Base-by-base conservation (phyloP, 2,888 invertebrate genomes). In the Minunthozetes semirufus region DNA sequence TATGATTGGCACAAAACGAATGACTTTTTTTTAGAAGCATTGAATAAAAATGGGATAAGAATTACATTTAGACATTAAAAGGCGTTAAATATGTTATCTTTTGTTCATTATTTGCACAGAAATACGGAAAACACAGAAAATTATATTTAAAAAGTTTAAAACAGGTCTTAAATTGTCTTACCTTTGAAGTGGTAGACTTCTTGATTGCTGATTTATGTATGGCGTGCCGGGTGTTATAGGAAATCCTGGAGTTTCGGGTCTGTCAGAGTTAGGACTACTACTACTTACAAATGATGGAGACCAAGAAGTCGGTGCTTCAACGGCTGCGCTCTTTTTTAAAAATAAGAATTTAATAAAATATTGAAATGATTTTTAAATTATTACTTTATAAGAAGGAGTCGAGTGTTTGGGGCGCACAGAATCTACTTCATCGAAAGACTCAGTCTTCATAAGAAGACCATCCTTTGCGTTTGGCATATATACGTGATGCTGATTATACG, bases 191-290 rank as follows among this genome's bases (percentile, higher is more conserved):
- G 68, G 68, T 22, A 46, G 68, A 68, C 68, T 68, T 68, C 68
- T 68, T 22, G 68, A 68, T 19, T 42, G 38, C 81, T 90, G 90
- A 81, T 90, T 91, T 79, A 88, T 89, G 85, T 90, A 91, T 17
- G 93, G 94, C 9, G 93, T 94, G 80, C 92, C 88, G 76, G 93
- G 93, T 81, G 91, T 90, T 74, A 93, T 92, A 76, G 96, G 95
- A 86, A 96, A 96, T 74, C 92, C 91, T 61, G 96, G 95, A 27
- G 95, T 95, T 82, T 92, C 92, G 33, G 93, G 92, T 76, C 78
- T 72, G 29, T 78, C 78, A 68, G 76, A 78, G n/a, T 75, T 63
- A 63, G 76, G 76, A 48, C 78, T 78, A 72, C 79, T 78, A 27
- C 76, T 76, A 56, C 78, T 74, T 38, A 78, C 73, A 19, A 77